Conservation (phyloP, 2,113 vertebrate genomes). For the Cavia porcellus region DNA sequence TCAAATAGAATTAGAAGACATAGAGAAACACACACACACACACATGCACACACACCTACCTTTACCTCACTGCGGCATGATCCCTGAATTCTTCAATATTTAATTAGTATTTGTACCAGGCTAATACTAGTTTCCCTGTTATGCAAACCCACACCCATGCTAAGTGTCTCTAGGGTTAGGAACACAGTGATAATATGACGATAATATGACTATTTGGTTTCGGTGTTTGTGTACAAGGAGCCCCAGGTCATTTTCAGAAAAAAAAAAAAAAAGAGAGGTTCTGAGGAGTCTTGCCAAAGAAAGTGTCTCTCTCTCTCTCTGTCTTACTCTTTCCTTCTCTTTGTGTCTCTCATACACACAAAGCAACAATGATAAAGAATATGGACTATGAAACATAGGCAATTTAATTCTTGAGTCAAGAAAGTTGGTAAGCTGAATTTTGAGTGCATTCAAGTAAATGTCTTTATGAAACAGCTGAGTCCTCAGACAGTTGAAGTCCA, state of each 20-base stretch:
- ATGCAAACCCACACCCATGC: slow-evolving; percentile 81
- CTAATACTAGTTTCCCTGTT: slow-evolving; percentile 77
- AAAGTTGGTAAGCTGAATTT: background rate
- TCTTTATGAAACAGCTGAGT: background rate
- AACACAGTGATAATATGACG: slow-evolving; percentile 77
- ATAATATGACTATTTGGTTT: slow-evolving; percentile 79
- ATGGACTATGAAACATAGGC: slow-evolving; percentile 34
- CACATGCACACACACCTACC: background rate
- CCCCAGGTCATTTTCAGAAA: slow-evolving; percentile 70
- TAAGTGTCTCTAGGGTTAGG: slow-evolving; percentile 75
- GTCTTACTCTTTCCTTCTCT: background rate
- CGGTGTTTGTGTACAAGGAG: slow-evolving; percentile 68
- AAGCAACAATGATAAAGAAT: background rate
- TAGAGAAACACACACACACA: background rate
- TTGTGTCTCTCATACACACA: background rate
- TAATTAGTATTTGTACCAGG: slow-evolving; percentile 79
- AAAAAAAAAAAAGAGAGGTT: slow-evolving; percentile 50
- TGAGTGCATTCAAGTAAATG: background rate
- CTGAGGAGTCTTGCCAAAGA: slow-evolving; percentile 27
- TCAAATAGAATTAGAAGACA: slow-evolving; percentile 44
- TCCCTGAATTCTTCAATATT: slow-evolving; percentile 64
- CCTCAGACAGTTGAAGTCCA: background rate
- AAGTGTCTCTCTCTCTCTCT: background rate
- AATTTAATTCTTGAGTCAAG: slow-evolving; percentile 31
- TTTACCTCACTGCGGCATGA: slow-evolving; percentile 51